These are phyloP conservation scores for Austrolebias charrua DNA, from an alignment of 2,797 vertebrate species.

Conservation along the genomic window DNA sequence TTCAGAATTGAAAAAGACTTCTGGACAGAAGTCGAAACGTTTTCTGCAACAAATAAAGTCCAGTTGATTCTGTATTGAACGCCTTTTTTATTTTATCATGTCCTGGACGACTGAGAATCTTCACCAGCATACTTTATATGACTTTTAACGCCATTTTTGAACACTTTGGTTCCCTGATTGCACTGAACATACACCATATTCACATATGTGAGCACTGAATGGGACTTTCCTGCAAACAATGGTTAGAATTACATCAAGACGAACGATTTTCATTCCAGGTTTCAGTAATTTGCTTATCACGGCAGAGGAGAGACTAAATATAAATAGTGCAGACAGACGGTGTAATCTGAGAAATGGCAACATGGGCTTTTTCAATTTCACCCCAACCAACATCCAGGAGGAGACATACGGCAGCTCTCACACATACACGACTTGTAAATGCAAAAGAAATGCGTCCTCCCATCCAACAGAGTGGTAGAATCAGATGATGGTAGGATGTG, in stretches of 20 bases:
- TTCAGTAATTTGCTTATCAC: slow-evolving; percentile 8
- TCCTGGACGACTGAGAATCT: too few relatives aligned
- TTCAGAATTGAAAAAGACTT: too few relatives aligned
- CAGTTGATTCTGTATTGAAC: too few relatives aligned
- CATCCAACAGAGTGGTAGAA: slow-evolving; percentile 11
- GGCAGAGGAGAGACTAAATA: slow-evolving; percentile 1
- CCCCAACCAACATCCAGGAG: too few relatives aligned
- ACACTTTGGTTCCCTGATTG: neutral
- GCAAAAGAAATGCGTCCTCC: slow-evolving; percentile 14
- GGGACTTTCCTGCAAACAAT: neutral
- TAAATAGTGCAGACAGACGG: neutral
- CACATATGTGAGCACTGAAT: neutral
- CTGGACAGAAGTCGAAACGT: too few relatives aligned
- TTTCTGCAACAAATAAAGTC: too few relatives aligned
- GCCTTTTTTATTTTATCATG: too few relatives aligned
- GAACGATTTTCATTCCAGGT: slow-evolving; percentile 6
- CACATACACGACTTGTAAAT: slow-evolving; percentile 7
- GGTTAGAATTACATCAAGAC: neutral
- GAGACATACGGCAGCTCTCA: neutral
- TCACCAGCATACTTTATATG: too few relatives aligned
- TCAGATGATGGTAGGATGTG: slow-evolving; percentile 29
- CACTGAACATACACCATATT: neutral
- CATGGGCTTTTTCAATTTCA: slow-evolving; percentile 2
- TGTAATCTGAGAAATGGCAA: slow-evolving; percentile 1
- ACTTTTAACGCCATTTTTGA: neutral